Evolutionary conservation across 1,140 invertebrate species (phyloP).

Genomic region (Eueides isabella): DNA sequence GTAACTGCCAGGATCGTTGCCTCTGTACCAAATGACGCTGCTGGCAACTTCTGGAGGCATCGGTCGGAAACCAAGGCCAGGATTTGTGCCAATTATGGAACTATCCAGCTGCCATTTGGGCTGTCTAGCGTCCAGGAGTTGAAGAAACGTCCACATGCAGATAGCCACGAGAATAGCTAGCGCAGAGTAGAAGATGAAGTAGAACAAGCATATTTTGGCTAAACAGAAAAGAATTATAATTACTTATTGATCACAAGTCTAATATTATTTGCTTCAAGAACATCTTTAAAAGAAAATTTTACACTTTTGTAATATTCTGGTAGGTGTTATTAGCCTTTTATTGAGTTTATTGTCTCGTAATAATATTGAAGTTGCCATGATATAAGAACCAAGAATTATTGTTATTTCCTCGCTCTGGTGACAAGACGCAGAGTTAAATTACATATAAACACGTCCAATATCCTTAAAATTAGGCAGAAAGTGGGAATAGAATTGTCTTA

Average conservation of each 20-base stretch:
- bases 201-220: constrained; percentile 96
- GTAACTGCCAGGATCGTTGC: constrained; percentile 87
- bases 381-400: too few species aligned
- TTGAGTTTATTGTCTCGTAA: too few species aligned
- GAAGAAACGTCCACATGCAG: constrained; percentile 95
- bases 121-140: constrained; percentile 93
- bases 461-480: too few species aligned
- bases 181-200: constrained; percentile 94
- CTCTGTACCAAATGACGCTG: constrained; percentile 96
- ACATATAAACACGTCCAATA: too few species aligned
- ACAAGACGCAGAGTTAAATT: too few species aligned
- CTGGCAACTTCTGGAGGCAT: constrained; percentile 95
- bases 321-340: too few species aligned
- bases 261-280: too few species aligned
- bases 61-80: constrained; percentile 95
- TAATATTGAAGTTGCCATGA: too few species aligned
- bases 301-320: too few species aligned
- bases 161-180: constrained; percentile 93
- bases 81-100: constrained; percentile 95
- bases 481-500: too few species aligned
- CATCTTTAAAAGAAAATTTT: too few species aligned
- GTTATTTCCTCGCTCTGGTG: too few species aligned
- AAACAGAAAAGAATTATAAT: constrained; percentile 44
- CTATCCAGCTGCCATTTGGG: constrained; percentile 92
- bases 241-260: not conserved